phyloP scores from a whole-genome alignment of 2,797 vertebrate species.

The Microctenopoma stevenorrisi region DNA sequence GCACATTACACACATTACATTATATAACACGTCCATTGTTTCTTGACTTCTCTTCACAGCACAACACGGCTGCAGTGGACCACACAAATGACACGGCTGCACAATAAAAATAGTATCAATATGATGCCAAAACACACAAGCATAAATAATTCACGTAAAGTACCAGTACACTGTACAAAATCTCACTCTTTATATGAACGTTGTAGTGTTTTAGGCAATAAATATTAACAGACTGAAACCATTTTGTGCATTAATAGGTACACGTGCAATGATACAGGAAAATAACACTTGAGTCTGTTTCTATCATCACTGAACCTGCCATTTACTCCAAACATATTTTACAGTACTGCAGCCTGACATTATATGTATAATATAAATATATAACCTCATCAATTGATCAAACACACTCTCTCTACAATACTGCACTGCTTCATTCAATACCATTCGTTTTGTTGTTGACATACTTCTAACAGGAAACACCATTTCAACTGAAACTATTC shows the following conservation, averaged over 20 bases:
- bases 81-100: constrained; percentile 29
- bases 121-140: constrained; percentile 52
- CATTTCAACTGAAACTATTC: background rate
- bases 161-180: constrained; percentile 72
- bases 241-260: constrained; percentile 27
- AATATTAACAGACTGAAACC: constrained; percentile 65
- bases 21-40: constrained; percentile 31
- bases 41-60: constrained; percentile 51
- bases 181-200: constrained; percentile 34
- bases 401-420: constrained; percentile 39
- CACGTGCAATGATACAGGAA: constrained; percentile 26
- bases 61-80: constrained; percentile 57
- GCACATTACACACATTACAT: constrained; percentile 46
- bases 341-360: constrained; percentile 21
- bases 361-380: constrained; percentile 67
- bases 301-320: constrained; percentile 18
- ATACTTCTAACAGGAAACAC: background rate
- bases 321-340: constrained; percentile 6
- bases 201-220: constrained; percentile 81
- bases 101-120: constrained; percentile 39
- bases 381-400: constrained; percentile 39
- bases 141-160: constrained; percentile 67
- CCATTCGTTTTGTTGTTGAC: background rate
- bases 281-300: constrained; percentile 38
- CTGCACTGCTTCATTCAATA: constrained; percentile 31